Evolutionary conservation across 1,140 invertebrate genomes (phyloP), one percentile per base, ranked within the genome.

Genomic region (Drosophila kurseongensis): DNA sequence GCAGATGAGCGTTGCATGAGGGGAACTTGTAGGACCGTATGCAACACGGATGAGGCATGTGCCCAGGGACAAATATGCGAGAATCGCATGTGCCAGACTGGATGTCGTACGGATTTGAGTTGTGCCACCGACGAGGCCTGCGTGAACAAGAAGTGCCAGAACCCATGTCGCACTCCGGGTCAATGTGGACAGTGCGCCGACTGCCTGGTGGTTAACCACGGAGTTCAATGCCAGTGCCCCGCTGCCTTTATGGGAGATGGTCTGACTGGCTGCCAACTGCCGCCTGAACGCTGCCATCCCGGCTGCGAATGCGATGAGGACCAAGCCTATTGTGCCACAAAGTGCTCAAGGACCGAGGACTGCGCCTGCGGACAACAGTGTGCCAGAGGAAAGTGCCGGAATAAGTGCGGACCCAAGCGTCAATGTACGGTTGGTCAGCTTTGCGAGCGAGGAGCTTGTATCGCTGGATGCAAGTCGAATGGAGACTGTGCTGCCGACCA

Each of bases 1-100:
- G 95, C 95, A 16, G 96, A 97, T 90, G 97, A 98, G 93, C 94
- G 96, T 67, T 98, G 97, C 92, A 94, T 97, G 50, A 94, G 94
- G 40, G 96, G 96, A 38, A 94, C 96, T 16, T 98, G 97, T 81
- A 95, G 96, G 91, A 93, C 95, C 4, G 95, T 98, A 16, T 98
- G 97, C 80, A 98, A 97, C 89, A 97, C 95, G 56, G 97, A 98
- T 88, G 94, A 94, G 40, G 95, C 96, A 56, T 98, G 97, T 88
- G 94, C 94, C 36, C 91, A 94, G 0, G 96, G 96, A 78, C 96
- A 97, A 91, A 97, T 98, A 78, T 98, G 97, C 88, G 95, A 96
- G 89, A 97, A 96, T 77, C 94, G 97, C 72, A 93, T 98, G 65
- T 98, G 97, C 90, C 95, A 97, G 71, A 94, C 95, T 75, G 97